These are phyloP conservation scores for Idris sp. DNA, from an alignment of 1,140 invertebrate genomes.

Conservation along the genomic window DNA sequence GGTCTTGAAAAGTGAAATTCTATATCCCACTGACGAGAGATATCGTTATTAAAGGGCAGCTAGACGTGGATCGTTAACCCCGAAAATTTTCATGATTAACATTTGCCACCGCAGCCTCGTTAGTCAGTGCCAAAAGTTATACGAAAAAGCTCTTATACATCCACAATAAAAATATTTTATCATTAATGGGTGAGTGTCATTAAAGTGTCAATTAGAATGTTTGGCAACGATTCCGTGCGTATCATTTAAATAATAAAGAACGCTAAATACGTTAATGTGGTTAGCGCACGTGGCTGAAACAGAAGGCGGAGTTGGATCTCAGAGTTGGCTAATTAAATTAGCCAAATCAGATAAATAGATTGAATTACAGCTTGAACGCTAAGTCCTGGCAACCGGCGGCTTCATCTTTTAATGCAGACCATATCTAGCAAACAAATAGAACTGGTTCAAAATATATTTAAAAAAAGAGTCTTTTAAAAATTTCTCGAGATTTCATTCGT, in stretches of 20 bases:
- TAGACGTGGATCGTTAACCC: conserved; percentile 69
- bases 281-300: conserved; percentile 60
- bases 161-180: too few species aligned
- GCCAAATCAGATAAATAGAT: conserved; percentile 62
- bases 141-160: too few species aligned
- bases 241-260: conserved; percentile 56
- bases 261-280: conserved; percentile 59
- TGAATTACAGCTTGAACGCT: conserved; percentile 59
- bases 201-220: conserved; percentile 45
- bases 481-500: conserved; percentile 8
- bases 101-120: too few species aligned
- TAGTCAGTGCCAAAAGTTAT: too few species aligned
- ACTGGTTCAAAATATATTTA: conserved; percentile 19
- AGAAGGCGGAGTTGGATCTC: conserved; percentile 54
- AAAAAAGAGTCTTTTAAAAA: too few species aligned
- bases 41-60: conserved; percentile 67
- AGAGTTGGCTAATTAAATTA: conserved; percentile 64
- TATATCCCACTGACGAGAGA: conserved; percentile 63
- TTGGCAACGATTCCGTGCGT: conserved; percentile 39
- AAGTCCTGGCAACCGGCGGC: conserved; percentile 51
- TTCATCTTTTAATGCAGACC: conserved; percentile 42
- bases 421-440: conserved; percentile 27
- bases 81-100: conserved; percentile 50
- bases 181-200: conserved; percentile 27
- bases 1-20: conserved; percentile 72